A percentile compares a stretch with the other conserved stretches of the same genome.
Evolutionary conservation across 2,888 invertebrate species (phyloP).

Genomic region (Kryphioiulus occultus): DNA sequence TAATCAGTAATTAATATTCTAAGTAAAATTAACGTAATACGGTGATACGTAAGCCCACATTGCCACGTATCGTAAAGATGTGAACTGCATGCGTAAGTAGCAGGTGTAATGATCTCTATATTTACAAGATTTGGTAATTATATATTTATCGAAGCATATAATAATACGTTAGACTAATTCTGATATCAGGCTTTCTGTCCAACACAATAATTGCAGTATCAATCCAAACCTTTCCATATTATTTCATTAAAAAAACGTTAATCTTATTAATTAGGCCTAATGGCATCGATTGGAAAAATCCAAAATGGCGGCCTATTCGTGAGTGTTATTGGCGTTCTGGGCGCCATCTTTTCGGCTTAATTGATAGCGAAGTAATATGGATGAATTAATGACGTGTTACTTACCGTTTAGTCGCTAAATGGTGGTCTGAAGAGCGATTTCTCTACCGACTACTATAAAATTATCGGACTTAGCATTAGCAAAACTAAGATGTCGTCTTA

Average conservation of each 20-base stretch:
- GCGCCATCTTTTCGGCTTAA: not conserved
- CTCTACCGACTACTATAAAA: not conserved
- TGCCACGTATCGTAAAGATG: not conserved
- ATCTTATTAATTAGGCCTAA: not conserved
- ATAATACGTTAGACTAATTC: not conserved
- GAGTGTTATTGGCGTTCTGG: not conserved
- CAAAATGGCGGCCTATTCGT: not conserved
- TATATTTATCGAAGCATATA: not conserved
- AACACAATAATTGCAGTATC: too few relatives aligned
- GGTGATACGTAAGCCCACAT: not conserved
- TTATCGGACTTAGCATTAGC: not conserved
- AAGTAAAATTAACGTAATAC: too few relatives aligned
- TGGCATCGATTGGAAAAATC: not conserved
- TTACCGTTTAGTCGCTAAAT: not conserved
- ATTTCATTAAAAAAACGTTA: not conserved
- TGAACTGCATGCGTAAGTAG: not conserved
- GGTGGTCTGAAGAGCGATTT: not conserved
- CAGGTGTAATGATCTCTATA: not conserved
- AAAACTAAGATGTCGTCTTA: slow-evolving; percentile 12
- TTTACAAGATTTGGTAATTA: not conserved
- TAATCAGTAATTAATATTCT: too few relatives aligned
- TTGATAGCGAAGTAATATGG: not conserved
- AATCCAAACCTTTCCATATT: too few relatives aligned
- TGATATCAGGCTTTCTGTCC: too few relatives aligned
- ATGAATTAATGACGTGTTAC: slow-evolving; percentile 16